Conservation (phyloP, 2,797 vertebrate genomes). For the Ptychadena robeensis region DNA sequence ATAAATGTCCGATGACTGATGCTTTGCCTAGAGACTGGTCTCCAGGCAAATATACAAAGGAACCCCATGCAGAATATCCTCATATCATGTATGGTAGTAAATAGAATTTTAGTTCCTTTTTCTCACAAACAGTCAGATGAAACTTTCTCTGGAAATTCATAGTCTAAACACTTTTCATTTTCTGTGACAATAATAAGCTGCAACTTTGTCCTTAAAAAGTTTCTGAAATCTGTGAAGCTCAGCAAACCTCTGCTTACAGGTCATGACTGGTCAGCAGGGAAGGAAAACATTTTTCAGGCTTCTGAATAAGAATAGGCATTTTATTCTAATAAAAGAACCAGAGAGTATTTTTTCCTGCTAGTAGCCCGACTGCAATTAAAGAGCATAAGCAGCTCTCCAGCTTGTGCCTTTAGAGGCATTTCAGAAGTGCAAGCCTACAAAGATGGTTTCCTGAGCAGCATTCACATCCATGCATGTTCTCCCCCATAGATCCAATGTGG, state of each 20-base stretch:
- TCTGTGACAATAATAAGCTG: background rate
- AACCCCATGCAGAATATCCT: too few species aligned
- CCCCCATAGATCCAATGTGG: background rate
- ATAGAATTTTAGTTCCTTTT: background rate
- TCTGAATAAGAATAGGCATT: slow-evolving; percentile 8
- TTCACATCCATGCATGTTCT: background rate
- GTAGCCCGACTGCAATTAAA: background rate
- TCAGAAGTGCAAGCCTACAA: background rate
- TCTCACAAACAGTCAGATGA: background rate
- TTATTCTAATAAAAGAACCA: slow-evolving; percentile 32
- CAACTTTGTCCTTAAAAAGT: background rate
- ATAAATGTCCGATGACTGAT: too few species aligned
- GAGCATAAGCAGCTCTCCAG: background rate
- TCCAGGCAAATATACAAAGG: too few species aligned
- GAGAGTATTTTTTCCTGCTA: background rate
- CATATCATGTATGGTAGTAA: too few species aligned
- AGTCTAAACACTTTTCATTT: background rate
- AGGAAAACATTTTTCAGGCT: slow-evolving; percentile 27
- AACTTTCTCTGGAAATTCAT: background rate
- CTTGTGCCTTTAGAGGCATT: background rate
- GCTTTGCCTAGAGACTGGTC: too few species aligned
- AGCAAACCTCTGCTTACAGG: slow-evolving; percentile 3
- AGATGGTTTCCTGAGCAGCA: background rate
- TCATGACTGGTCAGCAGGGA: background rate
- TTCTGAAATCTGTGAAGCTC: slow-evolving; percentile 19